These are phyloP conservation scores for Pseudotriccus pelzelni DNA, from an alignment of 2,797 vertebrate species.

Conservation along the genomic window DNA sequence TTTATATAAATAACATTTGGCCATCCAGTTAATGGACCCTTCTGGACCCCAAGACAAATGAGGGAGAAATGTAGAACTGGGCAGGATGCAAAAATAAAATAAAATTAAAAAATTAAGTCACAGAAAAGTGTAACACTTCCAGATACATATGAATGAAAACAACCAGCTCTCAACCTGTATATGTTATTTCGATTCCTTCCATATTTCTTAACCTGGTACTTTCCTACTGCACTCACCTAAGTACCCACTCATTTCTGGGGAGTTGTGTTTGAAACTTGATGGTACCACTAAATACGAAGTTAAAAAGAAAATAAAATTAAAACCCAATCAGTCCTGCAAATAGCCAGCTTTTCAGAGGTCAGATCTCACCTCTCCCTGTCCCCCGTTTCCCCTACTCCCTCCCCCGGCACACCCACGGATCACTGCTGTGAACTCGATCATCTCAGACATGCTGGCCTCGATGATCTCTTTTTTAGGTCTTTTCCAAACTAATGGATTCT, in stretches of 20 bases:
- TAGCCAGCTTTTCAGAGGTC: too few relatives aligned
- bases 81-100: not conserved
- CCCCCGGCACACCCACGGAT: not conserved
- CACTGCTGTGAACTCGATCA: accelerated
- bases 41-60: not conserved
- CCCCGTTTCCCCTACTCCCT: too few relatives aligned
- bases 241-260: accelerated
- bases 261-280: accelerated
- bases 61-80: not conserved
- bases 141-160: not conserved
- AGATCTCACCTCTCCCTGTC: not conserved
- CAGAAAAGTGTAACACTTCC: not conserved
- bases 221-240: not conserved
- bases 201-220: not conserved
- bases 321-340: too few relatives aligned
- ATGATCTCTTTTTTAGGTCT: too few relatives aligned
- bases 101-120: not conserved
- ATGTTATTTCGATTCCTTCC: not conserved
- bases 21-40: not conserved
- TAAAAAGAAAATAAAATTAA: not conserved
- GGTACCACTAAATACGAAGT: accelerated
- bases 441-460: accelerated
- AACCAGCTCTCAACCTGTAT: not conserved
- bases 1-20: too few relatives aligned
- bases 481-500: accelerated